Evolutionary conservation across 2,888 invertebrate species (phyloP).

Genomic region (Trachelus troglodyta): DNA sequence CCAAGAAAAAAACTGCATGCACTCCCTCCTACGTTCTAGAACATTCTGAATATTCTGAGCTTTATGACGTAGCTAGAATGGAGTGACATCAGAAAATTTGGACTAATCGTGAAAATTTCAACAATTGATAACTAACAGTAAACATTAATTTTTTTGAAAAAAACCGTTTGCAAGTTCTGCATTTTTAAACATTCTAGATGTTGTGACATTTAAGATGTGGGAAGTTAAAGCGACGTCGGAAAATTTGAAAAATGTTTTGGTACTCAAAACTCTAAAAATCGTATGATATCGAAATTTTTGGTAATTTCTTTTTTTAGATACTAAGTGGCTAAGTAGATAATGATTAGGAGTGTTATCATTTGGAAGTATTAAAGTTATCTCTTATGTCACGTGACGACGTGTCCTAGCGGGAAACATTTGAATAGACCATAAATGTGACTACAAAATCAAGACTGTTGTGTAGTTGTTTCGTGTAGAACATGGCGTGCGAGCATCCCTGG

Average conservation of each 20-base stretch:
- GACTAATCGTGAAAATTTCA: no score
- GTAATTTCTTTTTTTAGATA: no score
- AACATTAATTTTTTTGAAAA: no score
- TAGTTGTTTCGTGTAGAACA: conserved; percentile 17
- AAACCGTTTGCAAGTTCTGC: no score
- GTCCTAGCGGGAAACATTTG: background rate
- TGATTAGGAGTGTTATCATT: background rate
- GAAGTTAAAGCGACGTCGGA: no score
- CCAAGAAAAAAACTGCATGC: background rate
- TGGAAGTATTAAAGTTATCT: background rate
- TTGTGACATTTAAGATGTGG: no score
- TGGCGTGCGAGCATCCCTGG: conserved; percentile 9
- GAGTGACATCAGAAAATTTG: no score
- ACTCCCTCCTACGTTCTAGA: background rate
- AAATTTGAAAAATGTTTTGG: no score
- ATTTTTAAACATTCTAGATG: no score
- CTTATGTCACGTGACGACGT: background rate
- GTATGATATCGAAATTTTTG: no score
- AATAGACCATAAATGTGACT: background rate
- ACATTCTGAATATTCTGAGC: background rate
- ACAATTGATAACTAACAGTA: no score
- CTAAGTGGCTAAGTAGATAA: background rate
- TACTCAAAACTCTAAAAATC: no score
- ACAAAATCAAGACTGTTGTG: background rate
- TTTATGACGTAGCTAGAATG: background rate